Evolutionary conservation across 1,140 invertebrate species (phyloP), one percentile per base, ranked within the genome.

Genomic region (Megalonaias nervosa): DNA sequence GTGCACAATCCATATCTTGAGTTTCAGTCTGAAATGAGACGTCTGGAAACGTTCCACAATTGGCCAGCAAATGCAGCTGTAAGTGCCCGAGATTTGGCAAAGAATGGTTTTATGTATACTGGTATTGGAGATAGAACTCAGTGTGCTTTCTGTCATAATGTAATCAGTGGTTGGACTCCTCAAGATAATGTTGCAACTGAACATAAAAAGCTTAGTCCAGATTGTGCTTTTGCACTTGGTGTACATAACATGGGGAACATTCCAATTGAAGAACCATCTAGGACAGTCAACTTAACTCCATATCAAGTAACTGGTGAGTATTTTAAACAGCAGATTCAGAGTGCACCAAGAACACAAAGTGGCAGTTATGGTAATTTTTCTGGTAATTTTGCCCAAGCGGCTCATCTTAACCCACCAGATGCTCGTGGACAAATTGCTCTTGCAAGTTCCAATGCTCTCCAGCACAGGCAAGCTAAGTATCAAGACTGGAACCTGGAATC

Each of bases 101-200:
- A 94, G 87, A 95, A 95, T 62, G 96, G 96, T 16, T 97, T 97
- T 91, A 96, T 93, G 87, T 96, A 94, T 67, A 74, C 56, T 15
- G 81, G 82, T 64, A 71, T 77, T 38, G 80, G 77, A 21, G 94
- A 95, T 85, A 91, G 95, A 88, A 95, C 97, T 0, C 93, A 95
- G 81, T 98, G 97, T 91, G 95, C 94, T 11, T 97, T 94, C 92
- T 97, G 96, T 90, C 92, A 93, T 82, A 95, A 94, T 70, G 91
- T 96, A 58, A 92, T 95, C 81, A 92, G 92, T 78, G 93, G 93
- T 82, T 98, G 95, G 96, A 93, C 94, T 89, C 88, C 83, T 77
- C 94, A 93, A 71, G 96, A 95, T 92, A 92, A 93, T 85, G 96
- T 97, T 16, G 92, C 94, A 77, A 89, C 91, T 67, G 95, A 97